Evolutionary conservation across 2,797 vertebrate genomes (phyloP), one percentile per base, ranked within the genome.

Genomic region (Echiichthys vipera): DNA sequence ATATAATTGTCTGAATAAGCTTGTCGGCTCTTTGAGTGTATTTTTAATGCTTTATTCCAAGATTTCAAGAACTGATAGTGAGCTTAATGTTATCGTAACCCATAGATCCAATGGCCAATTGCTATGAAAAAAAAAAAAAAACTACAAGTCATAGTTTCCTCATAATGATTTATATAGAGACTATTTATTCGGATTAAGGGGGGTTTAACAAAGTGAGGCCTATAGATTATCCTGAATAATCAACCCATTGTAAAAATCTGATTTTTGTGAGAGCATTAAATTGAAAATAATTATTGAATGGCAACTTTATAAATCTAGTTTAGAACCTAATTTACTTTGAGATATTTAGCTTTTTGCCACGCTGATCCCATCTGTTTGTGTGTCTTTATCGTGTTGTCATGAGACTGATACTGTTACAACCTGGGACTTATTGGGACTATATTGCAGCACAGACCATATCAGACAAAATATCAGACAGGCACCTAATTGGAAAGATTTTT

Each of bases 381-480:
- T 17, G 4, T 64, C 46, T 69, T 61, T 29, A 29, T 67, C 17
- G 0, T 9, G n/a, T 18, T 54, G 40, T 55, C 46, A 24, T 18
- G 36, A 69, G 22, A 32, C 11, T 57, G 34, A 37, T 32, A 49
- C 58, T 43, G 45, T n/a, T 63, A 61, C n/a, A 77, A 57, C 50
- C 29, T 59, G 45, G 8, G 29, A 42, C 27, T 29, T 53, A 17
- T 39, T 50, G 25, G 27, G 45, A 57, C 22, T 54, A 34, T 22
- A 59, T 14, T 27, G 64, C 27, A 55, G 58, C 32, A 47, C 27
- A 36, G 5, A 56, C 25, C 46, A 14, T 69, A 74, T 65, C 68
- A 65, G 56, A 46, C 49, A 47, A 51, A 43, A 65, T 49, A 56
- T 84, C 69, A 61, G 24, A 37, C 51, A 14, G 50, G 13, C 36